A percentile compares a stretch with the other conserved stretches of the same genome.
Conservation (phyloP, 2,113 vertebrate genomes). For the Boleophthalmus pectinirostris region DNA sequence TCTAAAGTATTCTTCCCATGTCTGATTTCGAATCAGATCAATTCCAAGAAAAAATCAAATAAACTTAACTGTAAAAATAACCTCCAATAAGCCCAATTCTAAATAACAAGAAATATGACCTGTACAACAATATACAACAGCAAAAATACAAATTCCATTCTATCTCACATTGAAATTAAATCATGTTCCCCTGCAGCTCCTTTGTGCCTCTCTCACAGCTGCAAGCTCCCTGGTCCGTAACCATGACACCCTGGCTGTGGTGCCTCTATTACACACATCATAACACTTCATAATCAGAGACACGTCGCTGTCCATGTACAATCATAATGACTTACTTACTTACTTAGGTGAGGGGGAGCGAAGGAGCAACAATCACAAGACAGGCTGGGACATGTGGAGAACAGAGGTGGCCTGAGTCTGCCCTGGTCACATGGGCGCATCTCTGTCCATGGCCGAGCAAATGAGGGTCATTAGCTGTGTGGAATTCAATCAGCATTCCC, state of each 20-base stretch:
- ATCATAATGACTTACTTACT: slow-evolving; percentile 4
- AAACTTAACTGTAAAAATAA: too few relatives aligned
- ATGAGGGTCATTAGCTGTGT: slow-evolving; percentile 37
- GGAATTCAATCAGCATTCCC: slow-evolving; percentile 57
- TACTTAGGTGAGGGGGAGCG: slow-evolving; percentile 6
- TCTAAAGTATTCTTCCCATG: too few relatives aligned
- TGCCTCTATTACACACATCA: slow-evolving; percentile 37
- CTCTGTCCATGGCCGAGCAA: slow-evolving; percentile 37
- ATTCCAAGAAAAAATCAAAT: too few relatives aligned
- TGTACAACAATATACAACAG: neutral
- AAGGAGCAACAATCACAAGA: slow-evolving; percentile 36
- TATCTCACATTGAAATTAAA: slow-evolving; percentile 14
- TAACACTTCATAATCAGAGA: slow-evolving; percentile 2
- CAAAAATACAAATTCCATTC: neutral
- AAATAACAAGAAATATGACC: neutral
- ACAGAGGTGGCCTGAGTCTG: slow-evolving; percentile 27
- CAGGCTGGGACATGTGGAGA: slow-evolving; percentile 17
- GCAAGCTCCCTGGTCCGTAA: slow-evolving; percentile 20
- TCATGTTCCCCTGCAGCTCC: slow-evolving; percentile 15
- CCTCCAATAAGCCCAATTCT: too few relatives aligned
- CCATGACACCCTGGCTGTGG: slow-evolving; percentile 25
- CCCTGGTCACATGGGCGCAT: slow-evolving; percentile 52
- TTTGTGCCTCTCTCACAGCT: neutral
- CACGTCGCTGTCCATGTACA: slow-evolving; percentile 1
- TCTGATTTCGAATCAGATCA: too few relatives aligned